A percentile compares a stretch with the other conserved stretches of the same genome.
Evolutionary conservation across 2,113 vertebrate genomes (phyloP).

Genomic region (Larimichthys crocea): DNA sequence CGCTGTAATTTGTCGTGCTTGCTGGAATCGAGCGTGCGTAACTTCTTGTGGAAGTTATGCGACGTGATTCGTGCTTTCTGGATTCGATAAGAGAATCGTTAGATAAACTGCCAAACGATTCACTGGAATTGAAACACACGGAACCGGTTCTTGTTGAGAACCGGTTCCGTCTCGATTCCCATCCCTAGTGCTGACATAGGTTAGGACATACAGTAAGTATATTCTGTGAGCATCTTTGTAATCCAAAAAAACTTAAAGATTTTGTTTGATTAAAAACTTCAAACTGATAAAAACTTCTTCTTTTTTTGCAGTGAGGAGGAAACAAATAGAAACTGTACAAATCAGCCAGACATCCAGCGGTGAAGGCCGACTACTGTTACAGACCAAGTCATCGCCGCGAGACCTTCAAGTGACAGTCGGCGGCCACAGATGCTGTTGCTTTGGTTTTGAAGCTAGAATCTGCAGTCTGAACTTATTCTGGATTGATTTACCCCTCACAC

Average conservation of each 20-base stretch:
- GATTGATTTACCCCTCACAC: background rate
- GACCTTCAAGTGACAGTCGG: background rate
- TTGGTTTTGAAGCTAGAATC: slow-evolving; percentile 15
- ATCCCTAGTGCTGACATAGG: too few species aligned
- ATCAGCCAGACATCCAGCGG: background rate
- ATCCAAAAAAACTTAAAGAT: too few species aligned
- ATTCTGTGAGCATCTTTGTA: background rate
- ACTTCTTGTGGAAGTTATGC: too few species aligned
- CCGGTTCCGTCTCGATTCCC: too few species aligned
- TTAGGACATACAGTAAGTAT: too few species aligned
- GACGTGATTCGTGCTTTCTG: too few species aligned
- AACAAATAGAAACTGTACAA: background rate
- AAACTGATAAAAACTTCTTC: background rate
- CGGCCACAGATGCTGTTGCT: background rate
- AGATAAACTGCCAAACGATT: too few species aligned
- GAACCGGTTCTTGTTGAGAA: too few species aligned
- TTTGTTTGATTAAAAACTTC: slow-evolving; percentile 5
- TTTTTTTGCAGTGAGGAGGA: background rate
- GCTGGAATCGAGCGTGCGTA: too few species aligned
- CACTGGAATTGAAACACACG: too few species aligned
- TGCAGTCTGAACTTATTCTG: background rate
- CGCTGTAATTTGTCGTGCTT: too few species aligned
- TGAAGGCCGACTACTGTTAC: background rate
- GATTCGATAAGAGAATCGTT: too few species aligned
- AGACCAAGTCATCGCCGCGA: background rate